Conservation (phyloP, 2,888 invertebrate genomes). For the Ptychoptera contaminata region DNA sequence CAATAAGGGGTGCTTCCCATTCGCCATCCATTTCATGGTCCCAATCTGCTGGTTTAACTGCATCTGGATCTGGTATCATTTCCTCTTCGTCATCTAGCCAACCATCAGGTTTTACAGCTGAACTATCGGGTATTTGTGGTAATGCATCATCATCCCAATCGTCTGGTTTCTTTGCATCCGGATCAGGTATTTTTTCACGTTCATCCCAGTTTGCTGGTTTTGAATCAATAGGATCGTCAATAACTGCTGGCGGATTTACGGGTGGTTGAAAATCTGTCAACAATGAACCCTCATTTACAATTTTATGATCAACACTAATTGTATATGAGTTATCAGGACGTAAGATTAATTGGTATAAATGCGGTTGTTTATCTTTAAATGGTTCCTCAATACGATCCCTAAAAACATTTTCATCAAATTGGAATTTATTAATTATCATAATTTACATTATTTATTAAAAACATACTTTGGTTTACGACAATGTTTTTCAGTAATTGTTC, state of each 20-base stretch:
- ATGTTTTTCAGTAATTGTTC: constrained; percentile 84
- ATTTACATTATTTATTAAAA: constrained; percentile 1
- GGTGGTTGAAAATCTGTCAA: constrained; percentile 83
- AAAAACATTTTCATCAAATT: too few relatives aligned
- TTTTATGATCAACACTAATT: constrained; percentile 66
- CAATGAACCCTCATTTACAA: constrained; percentile 73
- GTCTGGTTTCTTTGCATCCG: constrained; percentile 74
- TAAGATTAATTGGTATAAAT: constrained; percentile 66
- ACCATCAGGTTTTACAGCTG: constrained; percentile 69
- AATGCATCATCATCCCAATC: constrained; percentile 97
- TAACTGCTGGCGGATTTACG: constrained; percentile 88
- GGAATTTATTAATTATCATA: constrained; percentile 3
- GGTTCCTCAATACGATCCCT: constrained; percentile 66
- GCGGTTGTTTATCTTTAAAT: constrained; percentile 85
- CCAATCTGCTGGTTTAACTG: constrained; percentile 87
- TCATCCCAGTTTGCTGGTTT: constrained; percentile 96
- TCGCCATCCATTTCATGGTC: constrained; percentile 97
- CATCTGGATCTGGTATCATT: constrained; percentile 71
- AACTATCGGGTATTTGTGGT: constrained; percentile 71
- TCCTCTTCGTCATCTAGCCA: constrained; percentile 89
- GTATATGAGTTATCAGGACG: constrained; percentile 66
- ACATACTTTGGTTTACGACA: constrained; percentile 72
- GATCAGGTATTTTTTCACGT: constrained; percentile 79
- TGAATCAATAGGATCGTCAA: constrained; percentile 76
- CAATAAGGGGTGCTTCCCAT: constrained; percentile 90